Evolutionary conservation across 2,113 vertebrate species (phyloP), one percentile per base, ranked within the genome.

Genomic region (Urocynchramus pylzowi): DNA sequence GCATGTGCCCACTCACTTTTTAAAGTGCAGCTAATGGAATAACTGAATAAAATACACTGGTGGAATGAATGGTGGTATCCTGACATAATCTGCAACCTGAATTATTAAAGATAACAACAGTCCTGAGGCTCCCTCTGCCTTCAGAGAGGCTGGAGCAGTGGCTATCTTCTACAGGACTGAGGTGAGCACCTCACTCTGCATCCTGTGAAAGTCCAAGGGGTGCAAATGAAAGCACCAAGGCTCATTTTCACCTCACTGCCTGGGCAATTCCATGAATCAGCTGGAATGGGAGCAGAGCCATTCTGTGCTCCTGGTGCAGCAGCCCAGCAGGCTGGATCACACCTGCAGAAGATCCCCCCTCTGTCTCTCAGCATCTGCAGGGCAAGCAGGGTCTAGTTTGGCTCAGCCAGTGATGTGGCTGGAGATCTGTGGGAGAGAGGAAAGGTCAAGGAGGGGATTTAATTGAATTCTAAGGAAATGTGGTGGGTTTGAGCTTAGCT

Each of bases 141-240:
- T 67, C 27, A 10, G 16, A 71, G 39, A 52, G 20, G 3, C 11
- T 84, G 54, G 22, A 33, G 19, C 13, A 49, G 9, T 10, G 19
- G 3, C 6, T 59, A 19, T 14, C 20, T 42, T 30, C 26, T 35
- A 26, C 59, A 27, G 56, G 23, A 14, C 45, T 7, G 31, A 84
- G 31, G 9, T 2, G 1, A 54, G 21, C 41, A 35, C 21, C 10
- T 11, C 16, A 13, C 8, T 3, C 10, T 6, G 6, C 4, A 3
- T 23, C 26, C 53, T 44, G 18, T 54, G 64, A 54, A 84, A 59
- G 30, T 31, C 56, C 19, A 68, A 42, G 41, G 50, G 50, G 12
- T n/a, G 12, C 49, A 53, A 50, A 63, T 1, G 26, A 81, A 84
- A 94, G 33, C 22, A 9, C 21, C 21, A 30, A 54, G 18, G 27